phyloP scores from a whole-genome alignment of 2,797 vertebrate genomes.

The Sebastes hopkinsi region DNA sequence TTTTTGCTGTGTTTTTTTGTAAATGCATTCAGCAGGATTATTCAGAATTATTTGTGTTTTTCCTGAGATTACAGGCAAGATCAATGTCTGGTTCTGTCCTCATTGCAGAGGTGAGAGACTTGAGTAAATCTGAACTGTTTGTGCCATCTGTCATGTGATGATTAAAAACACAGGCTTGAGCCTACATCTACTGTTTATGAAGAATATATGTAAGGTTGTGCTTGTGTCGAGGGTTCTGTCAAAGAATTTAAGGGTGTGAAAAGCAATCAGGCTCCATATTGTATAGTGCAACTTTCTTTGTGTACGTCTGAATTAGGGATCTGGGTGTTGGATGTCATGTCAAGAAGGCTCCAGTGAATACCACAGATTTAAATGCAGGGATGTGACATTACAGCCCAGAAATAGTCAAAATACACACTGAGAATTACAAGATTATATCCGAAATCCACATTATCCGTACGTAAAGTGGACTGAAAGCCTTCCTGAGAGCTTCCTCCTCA shows the following conservation, averaged over 20 bases:
- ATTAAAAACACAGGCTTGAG: neutral
- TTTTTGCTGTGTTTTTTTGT: too few relatives aligned
- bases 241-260: neutral
- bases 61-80: neutral
- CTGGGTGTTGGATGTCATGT: neutral
- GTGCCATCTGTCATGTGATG: neutral
- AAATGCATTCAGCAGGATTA: too few relatives aligned
- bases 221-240: neutral
- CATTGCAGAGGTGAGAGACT: neutral
- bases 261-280: neutral
- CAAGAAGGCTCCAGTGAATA: neutral
- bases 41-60: neutral
- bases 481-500: neutral
- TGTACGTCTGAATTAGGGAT: neutral
- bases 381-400: neutral
- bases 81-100: neutral
- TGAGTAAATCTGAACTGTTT: neutral
- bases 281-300: neutral
- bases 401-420: neutral
- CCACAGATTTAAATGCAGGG: neutral
- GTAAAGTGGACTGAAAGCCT: neutral
- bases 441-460: neutral
- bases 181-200: neutral
- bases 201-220: neutral
- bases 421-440: neutral